phyloP scores from a whole-genome alignment of 2,797 vertebrate genomes.

The Pteropus rufus region DNA sequence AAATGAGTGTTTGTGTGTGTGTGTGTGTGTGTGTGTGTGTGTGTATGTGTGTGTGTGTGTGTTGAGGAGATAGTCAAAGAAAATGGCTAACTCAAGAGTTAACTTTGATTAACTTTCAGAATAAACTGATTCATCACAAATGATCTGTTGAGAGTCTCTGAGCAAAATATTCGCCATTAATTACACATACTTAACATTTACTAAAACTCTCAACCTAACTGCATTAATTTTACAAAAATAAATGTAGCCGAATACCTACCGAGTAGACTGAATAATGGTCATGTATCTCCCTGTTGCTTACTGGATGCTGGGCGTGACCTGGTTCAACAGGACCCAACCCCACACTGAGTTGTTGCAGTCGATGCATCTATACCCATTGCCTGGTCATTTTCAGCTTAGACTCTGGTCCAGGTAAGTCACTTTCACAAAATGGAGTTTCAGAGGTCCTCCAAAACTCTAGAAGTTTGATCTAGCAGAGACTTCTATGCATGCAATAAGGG shows the following conservation, averaged over 20 bases:
- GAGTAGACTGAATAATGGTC: neutral
- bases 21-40: accelerated
- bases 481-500: neutral
- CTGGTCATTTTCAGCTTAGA: neutral
- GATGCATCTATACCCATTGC: too few species aligned
- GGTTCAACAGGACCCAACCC: neutral
- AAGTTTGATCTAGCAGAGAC: neutral
- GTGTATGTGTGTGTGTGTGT: neutral
- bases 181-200: slow-evolving; percentile 47
- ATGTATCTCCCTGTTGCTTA: neutral
- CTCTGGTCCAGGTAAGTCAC: accelerated
- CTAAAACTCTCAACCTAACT: neutral
- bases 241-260: neutral
- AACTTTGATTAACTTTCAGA: slow-evolving; percentile 1
- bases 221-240: neutral
- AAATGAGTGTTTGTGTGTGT: neutral
- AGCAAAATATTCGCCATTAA: slow-evolving; percentile 51
- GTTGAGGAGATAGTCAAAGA: neutral
- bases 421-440: neutral
- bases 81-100: neutral
- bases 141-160: slow-evolving; percentile 4
- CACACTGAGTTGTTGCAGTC: accelerated
- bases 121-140: slow-evolving; percentile 21
- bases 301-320: accelerated
- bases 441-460: neutral